phyloP scores from a whole-genome alignment of 2,888 invertebrate species.

The Drosophila putrida region DNA sequence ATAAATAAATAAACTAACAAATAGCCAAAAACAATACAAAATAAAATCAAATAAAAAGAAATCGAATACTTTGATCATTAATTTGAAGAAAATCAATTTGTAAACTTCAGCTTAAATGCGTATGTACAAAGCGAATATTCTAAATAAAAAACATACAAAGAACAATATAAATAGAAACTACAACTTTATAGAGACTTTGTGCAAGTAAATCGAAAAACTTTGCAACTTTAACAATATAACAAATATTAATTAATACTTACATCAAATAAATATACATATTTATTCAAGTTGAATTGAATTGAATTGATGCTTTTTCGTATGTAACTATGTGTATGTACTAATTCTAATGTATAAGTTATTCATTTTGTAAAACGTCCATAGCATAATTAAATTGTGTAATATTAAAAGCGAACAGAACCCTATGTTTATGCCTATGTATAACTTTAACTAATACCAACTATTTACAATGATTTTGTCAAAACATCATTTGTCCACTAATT shows the following conservation, averaged over 20 bases:
- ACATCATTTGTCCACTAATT: constrained; percentile 60
- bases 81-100: constrained; percentile 7
- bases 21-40: constrained; percentile 13
- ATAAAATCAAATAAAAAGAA: constrained; percentile 15
- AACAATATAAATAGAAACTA: constrained; percentile 1
- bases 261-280: not conserved
- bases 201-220: constrained; percentile 9
- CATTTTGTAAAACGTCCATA: constrained; percentile 72
- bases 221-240: constrained; percentile 15
- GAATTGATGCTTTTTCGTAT: constrained; percentile 35
- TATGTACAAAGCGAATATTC: constrained; percentile 40
- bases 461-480: constrained; percentile 24
- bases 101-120: constrained; percentile 22
- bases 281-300: constrained; percentile 6
- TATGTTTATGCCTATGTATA: constrained; percentile 29
- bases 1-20: constrained; percentile 5
- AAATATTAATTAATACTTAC: not conserved
- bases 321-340: constrained; percentile 28
- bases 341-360: constrained; percentile 43
- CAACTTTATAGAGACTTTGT: constrained; percentile 30
- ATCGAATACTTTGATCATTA: constrained; percentile 12
- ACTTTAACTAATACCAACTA: constrained; percentile 22
- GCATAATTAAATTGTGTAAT: constrained; percentile 65
- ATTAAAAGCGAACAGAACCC: constrained; percentile 27
- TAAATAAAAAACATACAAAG: constrained; percentile 4